These are phyloP conservation scores for Drosophila mulleri DNA, from an alignment of 2,888 invertebrate species.

Conservation along the genomic window DNA sequence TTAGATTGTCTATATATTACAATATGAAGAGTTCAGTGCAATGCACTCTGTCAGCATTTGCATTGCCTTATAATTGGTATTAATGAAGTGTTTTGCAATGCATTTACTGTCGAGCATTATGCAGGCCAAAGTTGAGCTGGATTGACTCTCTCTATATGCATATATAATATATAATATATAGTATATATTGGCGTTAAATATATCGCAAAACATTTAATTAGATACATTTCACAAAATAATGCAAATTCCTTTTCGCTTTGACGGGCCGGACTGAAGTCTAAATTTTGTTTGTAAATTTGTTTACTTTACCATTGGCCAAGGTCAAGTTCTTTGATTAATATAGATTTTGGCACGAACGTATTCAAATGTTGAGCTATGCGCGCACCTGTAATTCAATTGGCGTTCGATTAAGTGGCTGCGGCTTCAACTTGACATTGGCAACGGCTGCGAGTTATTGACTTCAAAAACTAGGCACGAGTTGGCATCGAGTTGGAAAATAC, in stretches of 20 bases:
- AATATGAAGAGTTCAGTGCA: not conserved
- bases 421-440: slow-evolving; percentile 68
- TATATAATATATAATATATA: too few relatives aligned
- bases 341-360: not conserved
- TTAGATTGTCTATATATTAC: not conserved
- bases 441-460: slow-evolving; percentile 60
- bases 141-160: not conserved
- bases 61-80: not conserved
- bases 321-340: slow-evolving; percentile 32
- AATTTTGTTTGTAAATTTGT: not conserved
- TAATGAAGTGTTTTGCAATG: slow-evolving; percentile 16
- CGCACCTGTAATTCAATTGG: slow-evolving; percentile 13
- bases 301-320: slow-evolving; percentile 19
- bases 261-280: not conserved
- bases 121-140: slow-evolving; percentile 16
- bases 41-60: slow-evolving; percentile 9
- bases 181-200: not conserved
- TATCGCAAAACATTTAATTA: not conserved
- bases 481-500: slow-evolving; percentile 19
- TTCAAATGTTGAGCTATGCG: slow-evolving; percentile 10
- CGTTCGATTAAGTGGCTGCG: slow-evolving; percentile 24
- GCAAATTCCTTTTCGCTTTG: not conserved
- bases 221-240: not conserved
- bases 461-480: slow-evolving; percentile 42
- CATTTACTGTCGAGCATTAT: not conserved